Conservation (phyloP, 2,113 vertebrate species). For the Tachuris rubrigastra region DNA sequence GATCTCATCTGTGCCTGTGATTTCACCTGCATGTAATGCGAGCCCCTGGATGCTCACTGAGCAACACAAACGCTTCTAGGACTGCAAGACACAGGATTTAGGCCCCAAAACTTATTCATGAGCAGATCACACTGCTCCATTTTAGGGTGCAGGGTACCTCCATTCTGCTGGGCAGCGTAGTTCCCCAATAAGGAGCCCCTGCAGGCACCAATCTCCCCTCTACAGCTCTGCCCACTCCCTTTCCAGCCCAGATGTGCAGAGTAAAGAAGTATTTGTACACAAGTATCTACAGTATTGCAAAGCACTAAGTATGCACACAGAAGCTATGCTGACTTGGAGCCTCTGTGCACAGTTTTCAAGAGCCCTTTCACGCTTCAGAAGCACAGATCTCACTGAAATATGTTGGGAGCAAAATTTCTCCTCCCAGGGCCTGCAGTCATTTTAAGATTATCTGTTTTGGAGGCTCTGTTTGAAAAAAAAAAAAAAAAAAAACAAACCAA, state of each 20-base stretch:
- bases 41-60: background rate
- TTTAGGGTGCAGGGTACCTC: accelerated
- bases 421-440: background rate
- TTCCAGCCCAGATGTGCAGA: background rate
- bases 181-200: background rate
- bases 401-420: background rate
- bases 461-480: background rate
- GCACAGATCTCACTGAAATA: background rate
- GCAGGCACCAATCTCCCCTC: accelerated
- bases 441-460: background rate
- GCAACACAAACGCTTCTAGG: background rate
- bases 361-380: background rate
- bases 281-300: background rate
- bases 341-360: background rate
- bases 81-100: background rate
- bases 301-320: background rate
- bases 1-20: background rate
- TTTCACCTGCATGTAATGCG: background rate
- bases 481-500: background rate
- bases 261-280: background rate
- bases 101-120: background rate
- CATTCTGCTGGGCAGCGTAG: background rate
- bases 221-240: background rate
- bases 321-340: background rate
- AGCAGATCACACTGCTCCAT: background rate